Evolutionary conservation across 2,888 invertebrate species (phyloP), one percentile per base, ranked within the genome.

Genomic region (Entomobrya proxima): DNA sequence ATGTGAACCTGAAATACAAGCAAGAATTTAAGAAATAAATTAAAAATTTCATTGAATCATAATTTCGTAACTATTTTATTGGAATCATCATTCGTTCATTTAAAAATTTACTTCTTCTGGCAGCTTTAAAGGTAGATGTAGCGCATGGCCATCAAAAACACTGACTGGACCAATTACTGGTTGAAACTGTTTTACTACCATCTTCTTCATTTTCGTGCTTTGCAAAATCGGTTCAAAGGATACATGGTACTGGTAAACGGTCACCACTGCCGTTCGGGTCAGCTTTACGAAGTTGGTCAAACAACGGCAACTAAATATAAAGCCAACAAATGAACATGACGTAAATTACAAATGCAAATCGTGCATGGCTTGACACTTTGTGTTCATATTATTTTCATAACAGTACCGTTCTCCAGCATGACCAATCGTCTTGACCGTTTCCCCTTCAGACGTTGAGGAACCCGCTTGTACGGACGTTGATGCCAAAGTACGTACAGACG

Each of bases 191-290:
- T 32, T 40, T 0, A 95, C 90, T 21, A 94, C 90, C 90, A 92
- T 94, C 90, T 93, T 94, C 91, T 96, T 92, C 79, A 95, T 92
- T 52, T 93, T 92, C 88, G 93, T 94, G 0, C 95, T 94, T 91
- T 98, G 98, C 35, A 97, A 93, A 0, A 94, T 93, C 0, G 98
- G 98, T 5, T 92, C 91, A 91, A 95, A 98, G 78, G 93, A 92
- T 0, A 98, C 96, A 91, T 96, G 95, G 91, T 98, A 98, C 90
- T 96, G 95, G 90, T 93, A 97, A 0, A 97, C 94, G 0, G 58
- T n/a, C 11, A 61, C 47, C 21, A n/a, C 61, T n/a, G 27, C 9
- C 0, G n/a, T 24, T 47, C 37, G 40, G 9, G 2, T 44, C n/a
- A 82, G 44, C 21, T 37, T 40, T 7, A 82, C 61, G n/a, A 82